These are phyloP conservation scores for Rhinoderma darwinii DNA, from an alignment of 2,113 vertebrate genomes.

Conservation along the genomic window DNA sequence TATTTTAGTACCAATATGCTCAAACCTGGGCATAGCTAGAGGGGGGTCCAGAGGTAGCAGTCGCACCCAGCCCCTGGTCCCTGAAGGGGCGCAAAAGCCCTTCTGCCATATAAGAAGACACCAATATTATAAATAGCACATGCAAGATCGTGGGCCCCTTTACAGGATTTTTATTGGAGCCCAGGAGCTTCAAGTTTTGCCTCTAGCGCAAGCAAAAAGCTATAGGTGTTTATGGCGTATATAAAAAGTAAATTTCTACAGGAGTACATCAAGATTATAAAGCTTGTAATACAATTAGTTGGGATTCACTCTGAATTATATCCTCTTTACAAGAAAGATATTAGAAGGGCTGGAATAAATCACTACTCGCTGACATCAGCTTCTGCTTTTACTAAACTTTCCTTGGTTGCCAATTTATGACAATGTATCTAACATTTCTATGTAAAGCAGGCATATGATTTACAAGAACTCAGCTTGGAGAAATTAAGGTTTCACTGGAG, in stretches of 20 bases:
- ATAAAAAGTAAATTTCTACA: neutral
- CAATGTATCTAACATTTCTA: constrained; percentile 11
- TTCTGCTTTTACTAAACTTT: constrained; percentile 39
- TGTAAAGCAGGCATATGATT: constrained; percentile 22
- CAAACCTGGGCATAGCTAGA: neutral
- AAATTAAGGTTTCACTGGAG: constrained; percentile 39
- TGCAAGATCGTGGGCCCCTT: too few species aligned
- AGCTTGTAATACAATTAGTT: constrained; percentile 11
- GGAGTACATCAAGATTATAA: neutral
- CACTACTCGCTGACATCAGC: neutral
- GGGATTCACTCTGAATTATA: constrained; percentile 19
- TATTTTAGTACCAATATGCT: too few species aligned
- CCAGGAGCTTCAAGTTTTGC: too few species aligned
- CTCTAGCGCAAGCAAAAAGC: neutral
- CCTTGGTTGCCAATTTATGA: constrained; percentile 19
- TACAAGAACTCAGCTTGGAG: constrained; percentile 3
- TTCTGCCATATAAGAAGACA: too few species aligned
- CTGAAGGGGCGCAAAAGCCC: too few species aligned
- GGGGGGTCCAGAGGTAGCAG: too few species aligned
- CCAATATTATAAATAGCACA: too few species aligned
- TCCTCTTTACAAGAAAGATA: constrained; percentile 9
- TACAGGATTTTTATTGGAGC: too few species aligned
- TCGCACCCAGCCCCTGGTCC: too few species aligned
- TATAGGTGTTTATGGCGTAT: neutral
- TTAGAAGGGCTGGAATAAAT: constrained; percentile 9